Conservation (phyloP, 2,888 invertebrate genomes). For the Netelia melanura region DNA sequence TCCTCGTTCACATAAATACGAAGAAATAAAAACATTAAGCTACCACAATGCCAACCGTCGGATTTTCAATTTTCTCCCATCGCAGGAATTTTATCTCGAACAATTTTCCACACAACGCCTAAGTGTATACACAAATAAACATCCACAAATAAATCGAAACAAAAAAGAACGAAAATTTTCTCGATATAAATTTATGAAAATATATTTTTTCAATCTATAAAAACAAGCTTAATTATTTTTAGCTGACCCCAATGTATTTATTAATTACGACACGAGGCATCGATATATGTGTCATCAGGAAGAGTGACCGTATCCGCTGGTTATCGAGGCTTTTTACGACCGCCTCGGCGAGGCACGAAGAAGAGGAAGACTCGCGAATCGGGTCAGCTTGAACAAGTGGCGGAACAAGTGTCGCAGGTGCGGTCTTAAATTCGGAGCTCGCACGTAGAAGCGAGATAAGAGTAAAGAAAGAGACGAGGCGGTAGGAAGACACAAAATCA, state of each 20-base stretch:
- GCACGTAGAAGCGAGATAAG: neutral
- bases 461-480: neutral
- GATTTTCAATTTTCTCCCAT: constrained; percentile 3
- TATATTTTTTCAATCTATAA: too few species aligned
- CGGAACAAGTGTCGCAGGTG: constrained; percentile 44
- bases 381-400: constrained; percentile 13
- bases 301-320: constrained; percentile 19
- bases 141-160: too few species aligned
- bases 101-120: too few species aligned
- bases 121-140: too few species aligned
- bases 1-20: neutral
- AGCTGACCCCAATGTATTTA: neutral
- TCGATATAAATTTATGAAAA: too few species aligned
- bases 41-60: neutral
- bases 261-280: constrained; percentile 18
- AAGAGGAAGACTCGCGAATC: constrained; percentile 35
- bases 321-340: constrained; percentile 29
- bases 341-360: constrained; percentile 5
- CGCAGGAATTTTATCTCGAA: too few species aligned
- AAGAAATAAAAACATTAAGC: constrained; percentile 14
- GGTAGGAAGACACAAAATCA: constrained; percentile 18
- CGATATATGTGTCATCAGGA: neutral
- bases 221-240: too few species aligned
- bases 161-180: too few species aligned
- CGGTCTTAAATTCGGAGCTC: constrained; percentile 14